Conservation (phyloP, 2,888 invertebrate species). For the Drosophila longiperda region DNA sequence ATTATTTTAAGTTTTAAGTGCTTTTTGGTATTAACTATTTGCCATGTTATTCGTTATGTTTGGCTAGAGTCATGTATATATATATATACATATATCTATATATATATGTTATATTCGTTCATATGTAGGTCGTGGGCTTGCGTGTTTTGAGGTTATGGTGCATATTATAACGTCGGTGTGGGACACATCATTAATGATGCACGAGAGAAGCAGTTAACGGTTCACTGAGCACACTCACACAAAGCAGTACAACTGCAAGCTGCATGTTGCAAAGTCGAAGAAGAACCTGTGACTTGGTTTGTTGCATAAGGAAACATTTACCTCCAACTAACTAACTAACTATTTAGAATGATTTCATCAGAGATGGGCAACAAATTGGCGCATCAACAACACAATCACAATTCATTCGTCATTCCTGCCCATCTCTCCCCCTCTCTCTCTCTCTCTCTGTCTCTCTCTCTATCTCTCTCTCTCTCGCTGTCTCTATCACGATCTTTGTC, state of each 20-base stretch:
- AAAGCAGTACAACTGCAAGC: constrained; percentile 2
- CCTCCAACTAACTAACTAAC: constrained; percentile 48
- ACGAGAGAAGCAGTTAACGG: constrained; percentile 53
- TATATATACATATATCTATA: neutral
- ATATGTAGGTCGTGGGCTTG: constrained; percentile 38
- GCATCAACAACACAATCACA: constrained; percentile 60
- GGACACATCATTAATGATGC: constrained; percentile 58
- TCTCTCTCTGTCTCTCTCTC: neutral
- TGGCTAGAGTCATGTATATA: neutral
- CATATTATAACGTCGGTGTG: constrained; percentile 19
- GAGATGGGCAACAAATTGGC: constrained; percentile 49
- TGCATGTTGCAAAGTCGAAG: constrained; percentile 7
- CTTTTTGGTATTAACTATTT: constrained; percentile 19
- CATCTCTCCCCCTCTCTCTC: neutral
- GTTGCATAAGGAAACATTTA: constrained; percentile 52
- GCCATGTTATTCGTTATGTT: constrained; percentile 10
- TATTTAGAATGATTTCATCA: constrained; percentile 73
- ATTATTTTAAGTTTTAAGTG: constrained; percentile 17
- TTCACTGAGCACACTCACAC: constrained; percentile 48
- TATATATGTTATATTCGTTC: neutral
- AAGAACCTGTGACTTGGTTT: constrained; percentile 25
- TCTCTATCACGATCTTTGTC: constrained; percentile 1
- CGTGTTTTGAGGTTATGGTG: constrained; percentile 19
- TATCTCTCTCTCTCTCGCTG: neutral
- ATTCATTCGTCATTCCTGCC: constrained; percentile 11